Percentiles rank a stretch among this genome's conserved stretches.
phyloP scores from a whole-genome alignment of 1,140 invertebrate genomes.

The Aradophagus sp. region DNA sequence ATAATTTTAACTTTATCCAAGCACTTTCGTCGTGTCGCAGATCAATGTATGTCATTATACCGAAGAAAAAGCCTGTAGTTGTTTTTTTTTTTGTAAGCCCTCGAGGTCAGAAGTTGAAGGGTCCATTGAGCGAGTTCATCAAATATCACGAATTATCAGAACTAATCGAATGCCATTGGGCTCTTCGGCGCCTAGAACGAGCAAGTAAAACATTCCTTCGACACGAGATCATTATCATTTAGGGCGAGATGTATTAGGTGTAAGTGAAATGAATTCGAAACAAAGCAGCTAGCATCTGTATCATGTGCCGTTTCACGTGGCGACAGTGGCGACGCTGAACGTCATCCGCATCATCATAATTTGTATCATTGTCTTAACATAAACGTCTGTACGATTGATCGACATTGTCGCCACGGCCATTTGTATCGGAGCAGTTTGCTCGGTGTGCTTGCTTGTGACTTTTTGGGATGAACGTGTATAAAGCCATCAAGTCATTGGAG shows the following conservation, averaged over 20 bases:
- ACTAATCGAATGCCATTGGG: constrained; percentile 11
- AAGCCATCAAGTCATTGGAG: constrained; percentile 3
- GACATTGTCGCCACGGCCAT: constrained; percentile 57
- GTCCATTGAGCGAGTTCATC: constrained; percentile 8
- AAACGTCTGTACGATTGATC: constrained; percentile 48
- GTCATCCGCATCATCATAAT: constrained; percentile 49
- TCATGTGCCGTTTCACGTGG: constrained; percentile 58
- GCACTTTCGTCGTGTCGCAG: constrained; percentile 53
- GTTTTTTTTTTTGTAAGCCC: no score
- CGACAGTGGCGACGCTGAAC: constrained; percentile 52
- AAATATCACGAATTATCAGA: no score
- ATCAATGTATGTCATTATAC: constrained; percentile 45
- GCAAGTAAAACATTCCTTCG: constrained; percentile 63
- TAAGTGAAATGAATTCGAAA: constrained; percentile 58
- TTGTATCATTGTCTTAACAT: constrained; percentile 52
- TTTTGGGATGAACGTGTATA: constrained; percentile 17
- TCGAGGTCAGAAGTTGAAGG: constrained; percentile 11
- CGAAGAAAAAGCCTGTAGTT: no score
- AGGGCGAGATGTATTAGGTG: constrained; percentile 28
- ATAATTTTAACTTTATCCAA: no score
- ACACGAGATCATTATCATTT: constrained; percentile 59
- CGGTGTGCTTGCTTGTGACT: constrained; percentile 35
- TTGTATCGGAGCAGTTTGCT: constrained; percentile 46
- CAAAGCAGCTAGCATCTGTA: constrained; percentile 63
- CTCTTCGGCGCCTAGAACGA: constrained; percentile 6